Conservation (phyloP, 2,888 invertebrate species). For the Hyles lineata region DNA sequence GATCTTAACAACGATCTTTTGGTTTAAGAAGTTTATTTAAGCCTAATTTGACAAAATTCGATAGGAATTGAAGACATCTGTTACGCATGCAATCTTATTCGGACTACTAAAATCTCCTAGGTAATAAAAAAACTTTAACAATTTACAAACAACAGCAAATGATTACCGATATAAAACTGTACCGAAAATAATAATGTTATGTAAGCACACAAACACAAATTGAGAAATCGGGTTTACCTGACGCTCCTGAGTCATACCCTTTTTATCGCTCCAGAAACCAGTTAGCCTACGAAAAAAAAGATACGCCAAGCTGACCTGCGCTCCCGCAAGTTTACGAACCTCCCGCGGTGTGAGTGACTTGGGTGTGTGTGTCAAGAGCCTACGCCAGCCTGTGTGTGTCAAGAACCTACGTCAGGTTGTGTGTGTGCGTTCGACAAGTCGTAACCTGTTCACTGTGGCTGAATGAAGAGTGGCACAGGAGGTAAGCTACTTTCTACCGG, state of each 20-base stretch:
- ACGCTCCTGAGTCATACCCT: constrained; percentile 71
- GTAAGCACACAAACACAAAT: constrained; percentile 27
- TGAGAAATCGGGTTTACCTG: constrained; percentile 30
- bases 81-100: neutral
- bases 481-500: constrained; percentile 83
- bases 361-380: constrained; percentile 39
- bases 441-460: constrained; percentile 78
- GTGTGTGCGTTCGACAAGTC: constrained; percentile 73
- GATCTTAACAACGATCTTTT: too few relatives aligned
- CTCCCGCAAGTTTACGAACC: constrained; percentile 58
- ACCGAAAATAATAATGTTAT: constrained; percentile 23
- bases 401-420: constrained; percentile 39
- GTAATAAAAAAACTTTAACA: neutral
- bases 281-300: constrained; percentile 68
- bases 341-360: constrained; percentile 53
- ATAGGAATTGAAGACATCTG: neutral
- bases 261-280: constrained; percentile 76
- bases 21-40: too few relatives aligned
- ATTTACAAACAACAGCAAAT: neutral
- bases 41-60: too few relatives aligned
- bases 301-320: constrained; percentile 74
- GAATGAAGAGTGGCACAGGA: constrained; percentile 82
- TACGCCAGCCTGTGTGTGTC: constrained; percentile 47
- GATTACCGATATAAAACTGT: constrained; percentile 4
- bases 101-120: too few relatives aligned